Conservation (phyloP, 2,888 invertebrate species). For the Synergus umbraculus region DNA sequence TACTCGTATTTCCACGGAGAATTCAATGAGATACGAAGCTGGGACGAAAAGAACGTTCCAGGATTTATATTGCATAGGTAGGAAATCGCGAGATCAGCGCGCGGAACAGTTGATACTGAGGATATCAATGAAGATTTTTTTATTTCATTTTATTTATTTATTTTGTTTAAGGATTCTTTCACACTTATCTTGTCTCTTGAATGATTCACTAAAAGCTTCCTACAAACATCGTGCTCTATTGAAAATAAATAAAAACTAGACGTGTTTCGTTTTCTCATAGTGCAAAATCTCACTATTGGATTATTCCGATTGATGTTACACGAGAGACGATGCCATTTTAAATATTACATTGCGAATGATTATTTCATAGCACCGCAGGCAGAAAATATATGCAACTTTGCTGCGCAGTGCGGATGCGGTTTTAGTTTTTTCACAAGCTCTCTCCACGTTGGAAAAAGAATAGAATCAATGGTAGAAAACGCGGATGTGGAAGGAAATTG, state of each 20-base stretch:
- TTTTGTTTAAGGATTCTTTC: neutral
- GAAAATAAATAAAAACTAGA: constrained; percentile 37
- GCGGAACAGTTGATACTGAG: constrained; percentile 2
- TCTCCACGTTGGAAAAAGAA: constrained; percentile 9
- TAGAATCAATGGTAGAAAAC: constrained; percentile 16
- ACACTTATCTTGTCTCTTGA: constrained; percentile 9
- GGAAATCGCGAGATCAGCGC: neutral
- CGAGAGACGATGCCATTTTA: constrained; percentile 67
- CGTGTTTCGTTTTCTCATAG: constrained; percentile 39
- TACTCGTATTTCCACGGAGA: constrained; percentile 38
- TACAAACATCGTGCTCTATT: constrained; percentile 12
- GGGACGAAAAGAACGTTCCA: constrained; percentile 26
- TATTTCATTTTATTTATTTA: too few relatives aligned
- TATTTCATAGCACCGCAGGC: constrained; percentile 68
- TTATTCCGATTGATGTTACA: constrained; percentile 74
- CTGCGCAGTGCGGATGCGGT: constrained; percentile 58
- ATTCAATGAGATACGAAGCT: constrained; percentile 26
- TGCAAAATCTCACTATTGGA: constrained; percentile 53
- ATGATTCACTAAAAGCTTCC: neutral
- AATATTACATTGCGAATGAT: constrained; percentile 69
- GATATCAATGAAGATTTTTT: constrained; percentile 5
- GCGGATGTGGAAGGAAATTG: constrained; percentile 1
- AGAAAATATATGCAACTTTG: constrained; percentile 55
- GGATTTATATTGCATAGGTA: constrained; percentile 19
- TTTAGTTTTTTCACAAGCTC: constrained; percentile 21